A percentile compares a stretch with the other conserved stretches of the same genome.
These are phyloP conservation scores for Acanthurus lineatus DNA, from an alignment of 2,797 vertebrate species.

Conservation along the genomic window DNA sequence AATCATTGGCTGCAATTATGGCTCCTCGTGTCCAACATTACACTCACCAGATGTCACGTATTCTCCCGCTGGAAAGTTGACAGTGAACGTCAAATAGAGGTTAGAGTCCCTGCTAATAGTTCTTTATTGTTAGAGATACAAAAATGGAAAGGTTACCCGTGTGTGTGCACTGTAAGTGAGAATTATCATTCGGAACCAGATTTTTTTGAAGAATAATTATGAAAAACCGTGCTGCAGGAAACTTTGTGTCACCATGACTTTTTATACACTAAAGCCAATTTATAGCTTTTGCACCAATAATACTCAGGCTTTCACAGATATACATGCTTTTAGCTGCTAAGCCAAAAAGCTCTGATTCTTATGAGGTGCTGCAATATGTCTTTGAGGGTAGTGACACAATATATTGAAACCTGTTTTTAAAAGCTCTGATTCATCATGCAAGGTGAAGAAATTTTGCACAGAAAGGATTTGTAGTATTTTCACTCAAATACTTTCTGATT, in stretches of 20 bases:
- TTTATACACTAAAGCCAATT: slow-evolving; percentile 2
- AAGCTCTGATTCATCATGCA: slow-evolving; percentile 21
- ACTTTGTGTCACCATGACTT: slow-evolving; percentile 2
- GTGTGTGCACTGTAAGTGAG: neutral
- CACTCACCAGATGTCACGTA: slow-evolving; percentile 53
- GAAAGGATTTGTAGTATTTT: slow-evolving; percentile 19
- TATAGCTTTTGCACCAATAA: neutral
- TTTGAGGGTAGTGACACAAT: slow-evolving; percentile 1
- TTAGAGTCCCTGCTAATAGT: neutral
- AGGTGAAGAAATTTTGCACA: slow-evolving; percentile 2
- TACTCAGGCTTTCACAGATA: neutral
- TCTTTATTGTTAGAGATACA: slow-evolving; percentile 2
- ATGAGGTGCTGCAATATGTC: slow-evolving; percentile 11
- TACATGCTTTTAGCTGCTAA: slow-evolving; percentile 8
- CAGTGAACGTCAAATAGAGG: slow-evolving; percentile 14
- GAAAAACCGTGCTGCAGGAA: neutral
- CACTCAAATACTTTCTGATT: slow-evolving; percentile 20
- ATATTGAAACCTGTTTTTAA: slow-evolving; percentile 33
- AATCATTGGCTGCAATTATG: slow-evolving; percentile 65
- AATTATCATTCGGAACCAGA: neutral
- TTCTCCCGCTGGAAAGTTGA: slow-evolving; percentile 32
- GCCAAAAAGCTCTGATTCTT: slow-evolving; percentile 5
- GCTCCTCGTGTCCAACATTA: slow-evolving; percentile 63
- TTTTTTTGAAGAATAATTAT: neutral
- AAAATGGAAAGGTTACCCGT: neutral